Evolutionary conservation across 2,888 invertebrate species (phyloP).

Genomic region (Eristalis pertinax): DNA sequence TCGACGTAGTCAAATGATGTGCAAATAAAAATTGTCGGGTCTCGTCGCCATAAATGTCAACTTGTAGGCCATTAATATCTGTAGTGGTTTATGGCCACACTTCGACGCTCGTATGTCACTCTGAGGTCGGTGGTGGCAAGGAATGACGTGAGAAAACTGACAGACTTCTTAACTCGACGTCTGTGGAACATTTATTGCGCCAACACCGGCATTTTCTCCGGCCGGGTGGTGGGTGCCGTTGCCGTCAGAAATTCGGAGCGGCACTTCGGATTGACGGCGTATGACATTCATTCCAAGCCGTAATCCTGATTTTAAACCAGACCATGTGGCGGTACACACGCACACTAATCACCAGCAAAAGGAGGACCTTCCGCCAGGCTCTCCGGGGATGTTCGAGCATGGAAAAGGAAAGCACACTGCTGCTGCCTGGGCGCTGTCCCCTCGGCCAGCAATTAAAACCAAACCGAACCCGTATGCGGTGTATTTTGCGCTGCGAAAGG

Average conservation of each 20-base stretch:
- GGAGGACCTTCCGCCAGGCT: too few species aligned
- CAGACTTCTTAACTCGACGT: too few species aligned
- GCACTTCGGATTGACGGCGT: too few species aligned
- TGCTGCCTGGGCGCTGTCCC: not conserved
- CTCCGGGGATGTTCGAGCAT: not conserved
- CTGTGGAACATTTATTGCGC: not conserved
- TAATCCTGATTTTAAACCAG: too few species aligned
- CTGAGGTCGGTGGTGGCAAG: not conserved
- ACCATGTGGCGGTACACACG: too few species aligned
- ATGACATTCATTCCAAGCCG: too few species aligned
- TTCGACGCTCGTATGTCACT: not conserved
- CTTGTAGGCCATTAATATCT: conserved; percentile 19
- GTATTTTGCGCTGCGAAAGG: not conserved
- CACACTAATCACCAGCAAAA: too few species aligned
- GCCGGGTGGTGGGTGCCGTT: too few species aligned
- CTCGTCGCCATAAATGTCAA: conserved; percentile 36
- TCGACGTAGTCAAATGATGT: not conserved
- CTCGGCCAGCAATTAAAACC: not conserved
- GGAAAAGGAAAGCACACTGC: not conserved
- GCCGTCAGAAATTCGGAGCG: too few species aligned
- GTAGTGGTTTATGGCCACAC: not conserved
- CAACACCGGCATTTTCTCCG: not conserved
- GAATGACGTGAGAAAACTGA: too few species aligned
- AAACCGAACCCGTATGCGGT: not conserved
- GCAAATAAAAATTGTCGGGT: not conserved